Percentiles rank a stretch among this genome's conserved stretches.
Conservation (phyloP, 2,888 invertebrate species). For the Myopa testacea region DNA sequence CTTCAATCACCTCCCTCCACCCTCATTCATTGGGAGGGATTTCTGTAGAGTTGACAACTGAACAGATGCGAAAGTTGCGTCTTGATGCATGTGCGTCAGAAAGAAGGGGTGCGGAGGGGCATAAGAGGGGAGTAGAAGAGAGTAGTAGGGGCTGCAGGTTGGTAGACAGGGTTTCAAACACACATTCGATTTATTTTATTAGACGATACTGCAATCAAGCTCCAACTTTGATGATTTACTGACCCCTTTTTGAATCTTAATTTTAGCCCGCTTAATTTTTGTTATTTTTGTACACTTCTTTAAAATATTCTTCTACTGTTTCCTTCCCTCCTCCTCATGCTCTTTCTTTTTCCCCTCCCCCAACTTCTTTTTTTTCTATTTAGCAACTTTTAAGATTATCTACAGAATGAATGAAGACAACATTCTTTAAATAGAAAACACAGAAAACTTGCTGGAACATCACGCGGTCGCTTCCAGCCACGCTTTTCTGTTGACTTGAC, state of each 20-base stretch:
- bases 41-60: too few species aligned
- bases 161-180: too few species aligned
- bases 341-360: too few species aligned
- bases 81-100: neutral
- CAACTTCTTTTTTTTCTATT: neutral
- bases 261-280: neutral
- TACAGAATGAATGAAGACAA: neutral
- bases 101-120: neutral
- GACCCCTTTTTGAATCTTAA: neutral
- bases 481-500: neutral
- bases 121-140: neutral
- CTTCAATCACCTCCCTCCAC: neutral
- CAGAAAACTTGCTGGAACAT: too few species aligned
- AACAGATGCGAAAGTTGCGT: neutral
- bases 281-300: conserved; percentile 33
- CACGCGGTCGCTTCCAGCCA: too few species aligned
- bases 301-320: too few species aligned
- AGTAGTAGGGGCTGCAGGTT: too few species aligned
- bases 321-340: too few species aligned
- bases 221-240: neutral
- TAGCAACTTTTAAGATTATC: conserved; percentile 30
- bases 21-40: neutral
- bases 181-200: too few species aligned
- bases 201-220: neutral
- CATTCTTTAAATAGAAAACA: too few species aligned